Conservation (phyloP, 1,140 invertebrate genomes). For the Bombyx mandarina region DNA sequence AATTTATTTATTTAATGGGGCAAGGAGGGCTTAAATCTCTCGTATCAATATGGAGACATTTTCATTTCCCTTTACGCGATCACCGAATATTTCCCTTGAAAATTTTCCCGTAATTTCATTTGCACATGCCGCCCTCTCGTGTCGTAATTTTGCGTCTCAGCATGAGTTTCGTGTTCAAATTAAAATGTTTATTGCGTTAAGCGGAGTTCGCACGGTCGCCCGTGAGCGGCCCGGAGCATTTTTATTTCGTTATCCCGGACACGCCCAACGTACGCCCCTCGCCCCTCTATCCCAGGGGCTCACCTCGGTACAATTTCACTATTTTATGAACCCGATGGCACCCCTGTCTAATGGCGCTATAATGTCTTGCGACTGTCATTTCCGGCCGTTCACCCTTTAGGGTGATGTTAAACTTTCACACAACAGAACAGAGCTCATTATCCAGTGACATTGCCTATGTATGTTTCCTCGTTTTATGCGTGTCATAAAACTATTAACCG, state of each 20-base stretch:
- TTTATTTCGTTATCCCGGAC: slow-evolving; percentile 60
- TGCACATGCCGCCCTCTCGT: slow-evolving; percentile 35
- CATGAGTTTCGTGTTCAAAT: slow-evolving; percentile 67
- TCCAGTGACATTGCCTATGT: slow-evolving; percentile 10
- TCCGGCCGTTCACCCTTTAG: slow-evolving; percentile 19
- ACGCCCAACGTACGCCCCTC: slow-evolving; percentile 41
- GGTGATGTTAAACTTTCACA: slow-evolving; percentile 24
- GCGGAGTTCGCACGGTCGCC: slow-evolving; percentile 58
- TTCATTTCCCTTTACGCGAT: not conserved
- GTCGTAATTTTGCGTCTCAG: slow-evolving; percentile 61
- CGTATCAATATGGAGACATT: not conserved
- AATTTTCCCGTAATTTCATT: slow-evolving; percentile 33
- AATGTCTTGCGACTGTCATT: slow-evolving; percentile 58
- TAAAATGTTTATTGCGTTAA: slow-evolving; percentile 70
- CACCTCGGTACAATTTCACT: slow-evolving; percentile 38
- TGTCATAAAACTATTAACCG: slow-evolving; percentile 70
- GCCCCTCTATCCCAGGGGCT: slow-evolving; percentile 12
- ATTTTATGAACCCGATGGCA: slow-evolving; percentile 39
- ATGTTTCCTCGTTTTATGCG: slow-evolving; percentile 47
- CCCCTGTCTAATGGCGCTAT: slow-evolving; percentile 52
- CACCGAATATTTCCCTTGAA: too few relatives aligned
- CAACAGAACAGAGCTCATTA: slow-evolving; percentile 26
- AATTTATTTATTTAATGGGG: too few relatives aligned
- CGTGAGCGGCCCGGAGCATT: slow-evolving; percentile 42
- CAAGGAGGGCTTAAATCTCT: too few relatives aligned